Evolutionary conservation across 2,888 invertebrate species (phyloP).

Genomic region (Encarsia formosa): DNA sequence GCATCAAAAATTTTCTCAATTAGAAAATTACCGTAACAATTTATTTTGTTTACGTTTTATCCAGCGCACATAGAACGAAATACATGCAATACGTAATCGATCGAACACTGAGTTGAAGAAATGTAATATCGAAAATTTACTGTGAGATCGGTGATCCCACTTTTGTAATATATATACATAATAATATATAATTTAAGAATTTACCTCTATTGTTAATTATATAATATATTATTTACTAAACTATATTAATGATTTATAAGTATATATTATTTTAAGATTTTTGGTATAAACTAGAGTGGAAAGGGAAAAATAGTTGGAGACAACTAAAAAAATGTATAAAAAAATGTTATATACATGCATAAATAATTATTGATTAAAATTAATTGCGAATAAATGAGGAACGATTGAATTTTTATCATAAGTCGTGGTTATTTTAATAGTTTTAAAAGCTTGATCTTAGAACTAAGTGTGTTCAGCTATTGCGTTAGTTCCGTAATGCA

Average conservation of each 20-base stretch:
- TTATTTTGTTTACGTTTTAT: no score
- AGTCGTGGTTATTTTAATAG: no score
- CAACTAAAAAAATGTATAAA: conserved; percentile 34
- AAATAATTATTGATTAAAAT: conserved; percentile 21
- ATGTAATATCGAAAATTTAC: conserved; percentile 10
- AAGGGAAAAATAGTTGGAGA: conserved; percentile 33
- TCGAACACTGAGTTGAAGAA: not conserved
- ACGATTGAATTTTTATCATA: no score
- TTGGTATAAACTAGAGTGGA: conserved; percentile 27
- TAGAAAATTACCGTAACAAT: no score
- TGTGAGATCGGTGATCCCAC: conserved; percentile 25
- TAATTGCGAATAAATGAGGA: conserved; percentile 18
- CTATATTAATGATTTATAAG: conserved; percentile 17
- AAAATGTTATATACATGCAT: conserved; percentile 32
- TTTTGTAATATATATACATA: conserved; percentile 27
- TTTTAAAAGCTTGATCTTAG: no score
- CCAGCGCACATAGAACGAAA: conserved; percentile 15
- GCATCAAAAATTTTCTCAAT: no score
- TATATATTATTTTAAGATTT: conserved; percentile 28
- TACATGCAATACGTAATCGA: no score
- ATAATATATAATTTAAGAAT: conserved; percentile 18
- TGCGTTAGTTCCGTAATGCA: conserved; percentile 17
- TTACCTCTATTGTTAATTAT: conserved; percentile 28
- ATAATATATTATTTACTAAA: conserved; percentile 22
- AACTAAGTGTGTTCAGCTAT: no score